Evolutionary conservation across 2,888 invertebrate species (phyloP).

Genomic region (Physocephala rufipes): DNA sequence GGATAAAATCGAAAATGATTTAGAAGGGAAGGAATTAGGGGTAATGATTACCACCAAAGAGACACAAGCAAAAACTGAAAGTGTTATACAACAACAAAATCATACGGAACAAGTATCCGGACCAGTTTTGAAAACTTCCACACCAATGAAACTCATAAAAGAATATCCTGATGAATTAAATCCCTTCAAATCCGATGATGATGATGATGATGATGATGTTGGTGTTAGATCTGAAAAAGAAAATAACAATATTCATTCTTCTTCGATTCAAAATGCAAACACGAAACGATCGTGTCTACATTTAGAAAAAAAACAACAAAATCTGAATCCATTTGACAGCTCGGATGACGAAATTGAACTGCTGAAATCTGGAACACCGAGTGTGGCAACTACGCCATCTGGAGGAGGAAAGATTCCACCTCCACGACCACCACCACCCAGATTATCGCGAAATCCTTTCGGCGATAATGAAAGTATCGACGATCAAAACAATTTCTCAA

Average conservation of each 20-base stretch:
- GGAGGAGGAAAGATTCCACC: conserved; percentile 54
- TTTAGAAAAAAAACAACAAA: conserved; percentile 27
- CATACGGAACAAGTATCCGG: neutral
- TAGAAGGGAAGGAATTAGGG: neutral
- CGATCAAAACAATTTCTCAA: conserved; percentile 40
- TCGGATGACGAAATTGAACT: conserved; percentile 71
- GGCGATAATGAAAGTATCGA: conserved; percentile 70
- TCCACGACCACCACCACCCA: conserved; percentile 65
- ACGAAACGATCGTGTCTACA: too few species aligned
- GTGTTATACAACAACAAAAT: conserved; percentile 11
- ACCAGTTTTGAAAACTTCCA: conserved; percentile 7
- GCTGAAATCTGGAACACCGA: conserved; percentile 47
- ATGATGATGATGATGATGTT: conserved; percentile 68
- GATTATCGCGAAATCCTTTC: conserved; percentile 74
- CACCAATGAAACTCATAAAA: conserved; percentile 12
- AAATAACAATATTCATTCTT: conserved; percentile 47
- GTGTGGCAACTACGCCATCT: conserved; percentile 41
- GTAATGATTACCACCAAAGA: neutral
- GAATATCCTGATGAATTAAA: conserved; percentile 82
- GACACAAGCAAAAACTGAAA: neutral
- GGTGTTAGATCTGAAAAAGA: conserved; percentile 62
- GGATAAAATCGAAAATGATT: conserved; percentile 18
- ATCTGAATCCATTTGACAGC: conserved; percentile 75
- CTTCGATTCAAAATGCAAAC: too few species aligned
- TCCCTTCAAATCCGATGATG: conserved; percentile 81